Base-by-base conservation (phyloP, 2,888 invertebrate genomes). In the Agriopis leucophaearia region DNA sequence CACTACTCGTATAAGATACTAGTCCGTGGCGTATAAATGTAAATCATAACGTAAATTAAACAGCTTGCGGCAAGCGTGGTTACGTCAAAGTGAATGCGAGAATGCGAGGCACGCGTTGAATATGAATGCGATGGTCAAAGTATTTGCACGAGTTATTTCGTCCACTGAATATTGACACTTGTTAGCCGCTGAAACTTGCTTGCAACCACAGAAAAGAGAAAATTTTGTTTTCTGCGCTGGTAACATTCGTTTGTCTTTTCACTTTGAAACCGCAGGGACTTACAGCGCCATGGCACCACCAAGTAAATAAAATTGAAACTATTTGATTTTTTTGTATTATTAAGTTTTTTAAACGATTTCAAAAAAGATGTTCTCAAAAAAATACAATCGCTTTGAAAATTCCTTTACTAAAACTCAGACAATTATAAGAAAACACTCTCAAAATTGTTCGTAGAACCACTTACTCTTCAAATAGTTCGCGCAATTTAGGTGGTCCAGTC, bases 111-210 rank as follows among this genome's bases (percentile, higher is more conserved):
- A 9, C 36, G 45, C 10, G 18, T 42, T 55, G 55, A 55, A 42
- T 55, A 55, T 42, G 18, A 52, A 52, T 38, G 38, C 55, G 15
- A 8, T 38, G 36, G 48, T 47, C 58, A 36, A 6, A 35, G 50
- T 10, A 50, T 59, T 59, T 50, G 59, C 59, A 59, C 50, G 38
- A 48, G 36, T 47, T 58, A 45, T 44, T 12, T 47, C 36, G 7
- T 42, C 55, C 54, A 40, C 54, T 54, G 16, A 58, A 48, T 59
- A 50, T 58, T 58, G 58, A 59, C 59, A 59, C 59, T 50, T 50
- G 59, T 50, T 50, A 50, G 59, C 50, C 18, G n/a, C 5, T 48
- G 50, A 59, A 18, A 50, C 40, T 48, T 1, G 59, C 40, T n/a
- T n/a, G n/a, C n/a, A n/a, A n/a, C n/a, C n/a, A n/a, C n/a, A n/a